Base-by-base conservation (phyloP, 1,140 invertebrate species). In the Drosophila ironensis region DNA sequence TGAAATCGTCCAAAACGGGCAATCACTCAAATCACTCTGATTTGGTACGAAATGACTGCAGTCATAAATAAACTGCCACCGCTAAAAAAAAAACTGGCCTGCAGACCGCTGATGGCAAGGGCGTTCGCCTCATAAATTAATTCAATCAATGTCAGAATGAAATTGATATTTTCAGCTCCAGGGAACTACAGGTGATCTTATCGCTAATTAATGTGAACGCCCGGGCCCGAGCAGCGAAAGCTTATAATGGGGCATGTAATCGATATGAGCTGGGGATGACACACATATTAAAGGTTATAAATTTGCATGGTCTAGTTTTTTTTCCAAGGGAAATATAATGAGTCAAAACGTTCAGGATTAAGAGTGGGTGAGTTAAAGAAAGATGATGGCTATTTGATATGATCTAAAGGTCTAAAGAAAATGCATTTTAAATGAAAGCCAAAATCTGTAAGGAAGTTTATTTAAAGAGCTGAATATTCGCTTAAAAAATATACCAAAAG, bases 1-100 rank as follows among this genome's bases (percentile, higher is more conserved):
- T 78, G 60, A 27, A 74, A 80, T 71, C 86, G 70, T 69, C 48
- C 59, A 48, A 77, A n/a, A 71, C 56, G 42, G 52, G 64, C 86
- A 78, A 84, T 86, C 78, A 74, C 70, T 86, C 78, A 86, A 86
- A 80, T 67, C 67, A 51, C 66, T 71, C 59, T 74, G 74, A 86
- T 82, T 82, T 84, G 56, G 63, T 50, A 28, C 37, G 60, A 69
- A 84, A 78, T 77, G 72, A 14, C 45, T 38, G 28, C 30, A 38
- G 30, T 45, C 52, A 74, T 86, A 80, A 74, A 84, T 74, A 64
- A 38, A 30, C 42, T 33, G 24, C 30, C 30, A 11, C 30, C 30
- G 6, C 30, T n/a, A n/a, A n/a, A n/a, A n/a, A n/a, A n/a, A 11
- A 12, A 33, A 33, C 30, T 44, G 25, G 30, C 24, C 25, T 57